A percentile compares a stretch with the other conserved stretches of the same genome.
These are phyloP conservation scores for Archips xylosteana DNA, from an alignment of 2,888 invertebrate genomes.

Conservation along the genomic window DNA sequence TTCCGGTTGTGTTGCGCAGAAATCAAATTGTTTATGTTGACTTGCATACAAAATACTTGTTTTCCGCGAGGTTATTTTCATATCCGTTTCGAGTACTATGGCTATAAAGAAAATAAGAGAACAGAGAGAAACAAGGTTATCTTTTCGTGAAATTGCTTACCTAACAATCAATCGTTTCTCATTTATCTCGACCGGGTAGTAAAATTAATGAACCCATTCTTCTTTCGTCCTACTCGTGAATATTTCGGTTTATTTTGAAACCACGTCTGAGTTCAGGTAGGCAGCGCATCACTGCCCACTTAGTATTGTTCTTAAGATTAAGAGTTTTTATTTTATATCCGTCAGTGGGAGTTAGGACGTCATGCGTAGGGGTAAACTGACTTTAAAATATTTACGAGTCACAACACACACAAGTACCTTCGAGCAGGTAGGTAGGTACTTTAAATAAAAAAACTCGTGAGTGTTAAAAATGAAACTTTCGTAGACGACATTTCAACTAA, in stretches of 20 bases:
- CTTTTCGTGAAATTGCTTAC: not conserved
- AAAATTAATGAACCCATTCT: conserved; percentile 33
- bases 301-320: conserved; percentile 36
- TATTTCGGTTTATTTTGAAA: conserved; percentile 25
- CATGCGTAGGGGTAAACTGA: conserved; percentile 13
- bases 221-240: conserved; percentile 23
- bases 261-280: conserved; percentile 13
- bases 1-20: conserved; percentile 8
- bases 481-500: not conserved
- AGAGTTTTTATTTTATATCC: conserved; percentile 21
- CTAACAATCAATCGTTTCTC: not conserved
- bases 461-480: not conserved
- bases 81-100: not conserved
- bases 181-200: conserved; percentile 22
- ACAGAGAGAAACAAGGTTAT: not conserved
- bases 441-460: not conserved
- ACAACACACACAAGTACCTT: conserved; percentile 3
- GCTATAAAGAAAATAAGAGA: not conserved
- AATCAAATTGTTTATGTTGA: not conserved
- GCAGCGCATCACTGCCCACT: conserved; percentile 26
- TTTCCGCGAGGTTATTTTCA: not conserved
- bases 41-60: not conserved
- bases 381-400: conserved; percentile 22
- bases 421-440: not conserved
- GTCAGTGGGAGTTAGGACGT: conserved; percentile 22